These are phyloP conservation scores for Coccyzus lansbergi DNA, from an alignment of 2,797 vertebrate species.

Conservation along the genomic window DNA sequence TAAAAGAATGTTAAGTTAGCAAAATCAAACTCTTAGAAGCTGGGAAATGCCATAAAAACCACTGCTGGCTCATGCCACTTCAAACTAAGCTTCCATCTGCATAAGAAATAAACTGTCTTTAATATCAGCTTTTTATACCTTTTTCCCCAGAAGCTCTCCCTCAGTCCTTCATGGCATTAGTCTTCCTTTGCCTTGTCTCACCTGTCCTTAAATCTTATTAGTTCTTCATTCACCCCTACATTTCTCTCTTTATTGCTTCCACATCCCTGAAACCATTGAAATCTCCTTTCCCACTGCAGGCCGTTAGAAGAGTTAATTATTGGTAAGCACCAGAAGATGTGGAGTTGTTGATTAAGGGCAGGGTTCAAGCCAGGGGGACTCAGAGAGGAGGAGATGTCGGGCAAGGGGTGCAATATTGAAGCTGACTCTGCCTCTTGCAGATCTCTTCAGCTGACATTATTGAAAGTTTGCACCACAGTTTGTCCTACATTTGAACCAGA, in stretches of 20 bases:
- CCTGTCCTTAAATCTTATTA: neutral
- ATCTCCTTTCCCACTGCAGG: neutral
- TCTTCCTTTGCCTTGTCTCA: neutral
- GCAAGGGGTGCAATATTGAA: fast-evolving
- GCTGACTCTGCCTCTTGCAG: neutral
- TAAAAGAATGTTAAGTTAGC: neutral
- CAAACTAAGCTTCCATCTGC: neutral
- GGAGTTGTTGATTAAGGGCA: neutral
- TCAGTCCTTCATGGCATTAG: neutral
- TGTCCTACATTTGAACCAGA: neutral
- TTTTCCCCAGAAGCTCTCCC: neutral
- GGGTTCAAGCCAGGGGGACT: neutral
- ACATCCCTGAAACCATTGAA: neutral
- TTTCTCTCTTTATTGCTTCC: neutral
- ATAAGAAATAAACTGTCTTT: neutral
- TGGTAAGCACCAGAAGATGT: neutral
- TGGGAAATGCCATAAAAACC: neutral
- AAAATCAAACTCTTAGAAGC: neutral
- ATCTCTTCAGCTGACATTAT: neutral
- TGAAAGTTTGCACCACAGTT: neutral
- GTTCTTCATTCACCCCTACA: neutral
- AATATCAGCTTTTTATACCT: neutral
- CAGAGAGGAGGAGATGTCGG: neutral
- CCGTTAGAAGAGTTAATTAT: neutral
- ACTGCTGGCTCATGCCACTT: neutral